Conservation (phyloP, 2,888 invertebrate species). For the Odontothrips loti region DNA sequence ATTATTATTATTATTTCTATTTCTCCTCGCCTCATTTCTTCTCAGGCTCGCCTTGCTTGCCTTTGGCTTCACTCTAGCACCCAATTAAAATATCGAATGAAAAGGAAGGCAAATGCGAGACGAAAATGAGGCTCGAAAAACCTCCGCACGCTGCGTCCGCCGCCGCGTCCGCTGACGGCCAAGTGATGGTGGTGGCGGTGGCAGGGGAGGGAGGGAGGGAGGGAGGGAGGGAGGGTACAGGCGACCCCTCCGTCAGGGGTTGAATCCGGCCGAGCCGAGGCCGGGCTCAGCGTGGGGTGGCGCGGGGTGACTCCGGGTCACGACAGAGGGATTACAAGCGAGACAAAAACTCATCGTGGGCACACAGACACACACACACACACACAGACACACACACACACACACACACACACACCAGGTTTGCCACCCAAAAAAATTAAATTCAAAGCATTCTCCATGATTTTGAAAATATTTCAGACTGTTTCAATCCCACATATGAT, state of each 20-base stretch:
- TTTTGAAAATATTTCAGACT: no score
- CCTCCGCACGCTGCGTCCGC: not conserved
- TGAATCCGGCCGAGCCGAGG: not conserved
- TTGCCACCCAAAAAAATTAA: no score
- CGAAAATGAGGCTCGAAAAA: not conserved
- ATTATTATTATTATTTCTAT: no score
- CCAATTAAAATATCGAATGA: constrained; percentile 22
- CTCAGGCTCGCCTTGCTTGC: no score
- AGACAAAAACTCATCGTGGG: not conserved
- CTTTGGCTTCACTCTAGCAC: not conserved
- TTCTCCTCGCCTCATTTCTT: no score
- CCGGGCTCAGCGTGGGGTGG: not conserved
- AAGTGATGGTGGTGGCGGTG: not conserved
- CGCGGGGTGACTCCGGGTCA: not conserved
- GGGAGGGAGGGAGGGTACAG: not conserved
- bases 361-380: no score
- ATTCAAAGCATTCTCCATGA: no score
- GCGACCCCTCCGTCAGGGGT: not conserved
- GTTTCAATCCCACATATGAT: no score
- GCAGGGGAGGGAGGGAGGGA: not conserved
- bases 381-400: no score
- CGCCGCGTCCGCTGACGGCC: not conserved
- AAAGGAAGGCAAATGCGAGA: not conserved
- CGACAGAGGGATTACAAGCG: not conserved
- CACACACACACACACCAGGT: no score